Percentiles rank a stretch among this genome's conserved stretches.
Evolutionary conservation across 2,797 vertebrate species (phyloP).

Genomic region (Toxotes lorentzi): DNA sequence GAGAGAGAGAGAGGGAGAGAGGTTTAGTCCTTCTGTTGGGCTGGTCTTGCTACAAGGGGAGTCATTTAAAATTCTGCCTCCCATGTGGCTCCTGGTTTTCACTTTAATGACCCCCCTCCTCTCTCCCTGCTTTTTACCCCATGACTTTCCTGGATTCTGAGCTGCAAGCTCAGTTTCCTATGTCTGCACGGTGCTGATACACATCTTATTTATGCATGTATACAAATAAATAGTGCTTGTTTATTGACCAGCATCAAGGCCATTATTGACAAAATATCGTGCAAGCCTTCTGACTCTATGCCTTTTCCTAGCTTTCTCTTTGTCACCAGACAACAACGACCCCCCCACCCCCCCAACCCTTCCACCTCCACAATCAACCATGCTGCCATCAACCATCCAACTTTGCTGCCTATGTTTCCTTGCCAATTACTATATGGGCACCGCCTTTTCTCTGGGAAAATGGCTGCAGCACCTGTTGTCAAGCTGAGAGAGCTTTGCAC

Average conservation of each 20-base stretch:
- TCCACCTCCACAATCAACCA: conserved; percentile 43
- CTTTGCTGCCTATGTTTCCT: conserved; percentile 28
- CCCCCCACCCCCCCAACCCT: too few relatives aligned
- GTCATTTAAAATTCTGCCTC: conserved; percentile 90
- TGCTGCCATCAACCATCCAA: conserved; percentile 28
- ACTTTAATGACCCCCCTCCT: conserved; percentile 86
- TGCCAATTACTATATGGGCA: conserved; percentile 39
- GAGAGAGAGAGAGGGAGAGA: conserved; percentile 73
- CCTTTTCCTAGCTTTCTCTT: conserved; percentile 47
- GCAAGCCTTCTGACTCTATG: conserved; percentile 25
- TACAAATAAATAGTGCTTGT: conserved; percentile 44
- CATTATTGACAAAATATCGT: conserved; percentile 43
- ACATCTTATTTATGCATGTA: conserved; percentile 45
- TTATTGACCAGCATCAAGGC: conserved; percentile 53
- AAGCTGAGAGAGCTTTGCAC: conserved; percentile 28
- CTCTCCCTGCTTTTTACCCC: conserved; percentile 59
- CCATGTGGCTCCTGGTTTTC: conserved; percentile 88
- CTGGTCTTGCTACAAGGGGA: conserved; percentile 86
- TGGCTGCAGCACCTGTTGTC: conserved; percentile 76
- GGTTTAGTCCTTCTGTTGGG: conserved; percentile 81
- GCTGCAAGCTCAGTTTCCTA: conserved; percentile 58
- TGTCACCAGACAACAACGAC: conserved; percentile 55
- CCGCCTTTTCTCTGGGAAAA: conserved; percentile 49
- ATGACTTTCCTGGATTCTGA: conserved; percentile 65
- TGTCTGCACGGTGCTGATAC: conserved; percentile 37